A percentile compares a stretch with the other conserved stretches of the same genome.
phyloP scores from a whole-genome alignment of 2,797 vertebrate genomes.

The Rhinogobio ventralis region DNA sequence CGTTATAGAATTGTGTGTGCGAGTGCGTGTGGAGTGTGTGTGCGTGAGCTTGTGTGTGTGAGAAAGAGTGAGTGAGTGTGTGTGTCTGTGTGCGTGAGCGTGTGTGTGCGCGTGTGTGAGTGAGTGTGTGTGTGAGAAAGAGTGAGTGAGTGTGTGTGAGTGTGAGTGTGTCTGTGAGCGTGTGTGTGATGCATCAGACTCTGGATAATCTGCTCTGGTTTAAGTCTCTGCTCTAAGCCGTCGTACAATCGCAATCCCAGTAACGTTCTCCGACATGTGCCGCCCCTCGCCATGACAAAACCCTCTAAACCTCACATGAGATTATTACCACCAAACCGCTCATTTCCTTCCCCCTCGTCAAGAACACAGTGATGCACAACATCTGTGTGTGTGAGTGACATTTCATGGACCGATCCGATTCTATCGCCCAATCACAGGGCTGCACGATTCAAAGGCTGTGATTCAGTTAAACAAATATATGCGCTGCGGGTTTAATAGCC shows the following conservation, averaged over 20 bases:
- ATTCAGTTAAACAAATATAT: too few species aligned
- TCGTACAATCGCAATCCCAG: background rate
- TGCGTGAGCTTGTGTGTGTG: background rate
- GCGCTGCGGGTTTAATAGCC: too few species aligned
- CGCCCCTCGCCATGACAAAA: background rate
- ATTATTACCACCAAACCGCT: background rate
- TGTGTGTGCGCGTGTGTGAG: background rate
- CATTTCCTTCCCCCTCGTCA: background rate
- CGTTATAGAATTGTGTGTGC: background rate
- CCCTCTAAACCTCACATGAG: background rate
- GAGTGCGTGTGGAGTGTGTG: background rate
- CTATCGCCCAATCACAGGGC: too few species aligned
- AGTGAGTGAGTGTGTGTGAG: too few species aligned
- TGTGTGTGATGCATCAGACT: background rate
- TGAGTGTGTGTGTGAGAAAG: background rate
- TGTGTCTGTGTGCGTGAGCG: background rate
- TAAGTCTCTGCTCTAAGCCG: slow-evolving; percentile 32
- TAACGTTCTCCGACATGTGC: background rate
- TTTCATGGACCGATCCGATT: background rate
- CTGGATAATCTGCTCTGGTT: slow-evolving; percentile 34
- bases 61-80: background rate
- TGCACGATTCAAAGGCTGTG: too few species aligned
- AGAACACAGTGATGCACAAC: background rate
- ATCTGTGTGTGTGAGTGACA: background rate
- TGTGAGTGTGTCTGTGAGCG: background rate